Percentiles rank a stretch among this genome's conserved stretches.
phyloP scores from a whole-genome alignment of 1,140 invertebrate genomes.

The Tetranychus urticae region DNA sequence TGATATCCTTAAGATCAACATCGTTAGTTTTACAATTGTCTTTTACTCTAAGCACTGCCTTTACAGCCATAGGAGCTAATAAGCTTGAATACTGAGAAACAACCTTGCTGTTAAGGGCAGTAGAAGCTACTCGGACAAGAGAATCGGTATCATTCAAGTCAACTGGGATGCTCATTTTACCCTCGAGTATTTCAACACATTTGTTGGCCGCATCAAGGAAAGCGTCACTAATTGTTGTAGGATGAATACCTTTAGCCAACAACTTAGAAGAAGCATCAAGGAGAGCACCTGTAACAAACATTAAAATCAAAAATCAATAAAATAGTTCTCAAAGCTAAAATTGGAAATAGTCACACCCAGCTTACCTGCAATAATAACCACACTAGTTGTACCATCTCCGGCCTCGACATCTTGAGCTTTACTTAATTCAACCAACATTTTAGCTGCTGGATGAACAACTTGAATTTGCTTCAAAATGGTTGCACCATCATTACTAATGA shows the following conservation, averaged over 20 bases:
- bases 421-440: conserved; percentile 96
- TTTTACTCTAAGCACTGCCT: conserved; percentile 74
- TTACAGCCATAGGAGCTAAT: conserved; percentile 84
- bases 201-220: conserved; percentile 72
- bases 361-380: conserved; percentile 74
- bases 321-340: too few species aligned
- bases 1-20: conserved; percentile 63
- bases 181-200: conserved; percentile 57
- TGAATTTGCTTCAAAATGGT: conserved; percentile 99
- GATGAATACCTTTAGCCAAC: conserved; percentile 78
- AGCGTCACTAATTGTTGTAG: conserved; percentile 84
- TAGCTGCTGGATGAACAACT: conserved; percentile 92
- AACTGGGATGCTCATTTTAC: conserved; percentile 55
- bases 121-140: conserved; percentile 79
- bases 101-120: conserved; percentile 91
- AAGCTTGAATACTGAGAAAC: conserved; percentile 76
- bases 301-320: background rate
- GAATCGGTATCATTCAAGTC: conserved; percentile 64
- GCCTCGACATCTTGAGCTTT: conserved; percentile 97
- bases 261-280: conserved; percentile 83
- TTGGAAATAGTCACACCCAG: background rate
- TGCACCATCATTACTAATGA: conserved; percentile 98
- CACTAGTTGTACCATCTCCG: conserved; percentile 94
- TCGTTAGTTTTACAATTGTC: conserved; percentile 31
- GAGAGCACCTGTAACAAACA: conserved; percentile 29